Base-by-base conservation (phyloP, 2,888 invertebrate species). In the Megamerina dolium region DNA sequence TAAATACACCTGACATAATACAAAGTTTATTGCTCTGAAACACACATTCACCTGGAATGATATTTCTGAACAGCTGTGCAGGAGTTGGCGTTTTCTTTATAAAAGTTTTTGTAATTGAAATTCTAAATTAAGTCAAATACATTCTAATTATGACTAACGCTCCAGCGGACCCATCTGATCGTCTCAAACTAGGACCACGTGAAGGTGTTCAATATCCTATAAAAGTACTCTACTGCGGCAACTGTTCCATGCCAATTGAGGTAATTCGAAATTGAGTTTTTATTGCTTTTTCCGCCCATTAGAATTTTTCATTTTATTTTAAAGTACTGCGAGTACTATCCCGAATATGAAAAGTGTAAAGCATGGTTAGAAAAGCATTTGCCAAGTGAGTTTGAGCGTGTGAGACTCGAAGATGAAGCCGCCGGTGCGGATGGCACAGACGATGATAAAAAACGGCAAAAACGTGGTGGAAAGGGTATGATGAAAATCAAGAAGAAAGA, bases 241-340 rank as follows among this genome's bases (percentile, higher is more conserved):
- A 92, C 71, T 93, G 93, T 75, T 83, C 87, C 48, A 85, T 92
- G 81, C 92, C 92, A n/a, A 85, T 91, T 65, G 92, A 93, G 78
- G 85, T 84, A 73, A 73, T 59, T 29, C 17, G 14, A 30, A 14
- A 37, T 6, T 32, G 14, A 2, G 27, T 16, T 42, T 8, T 3
- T 2, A 14, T 10, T 23, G 23, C 10, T 6, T 23, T 23, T n/a
- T 2, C 17, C 5, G 3, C 9, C 16, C 2, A 10, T 14, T 2
- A 12, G 5, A 41, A 30, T 20, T 18, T 13, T 14, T 14, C 1
- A 10, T n/a, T n/a, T n/a, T 34, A 10, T 27, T 33, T 64, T 71
- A 14, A 66, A 91, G 87, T 99, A 96, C 70, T 97, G 97, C 72
- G 96, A 97, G 76, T 95, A 90, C 72, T 94, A 95, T 73, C 96